Base-by-base conservation (phyloP, 2,113 vertebrate species). In the Pan paniscus region DNA sequence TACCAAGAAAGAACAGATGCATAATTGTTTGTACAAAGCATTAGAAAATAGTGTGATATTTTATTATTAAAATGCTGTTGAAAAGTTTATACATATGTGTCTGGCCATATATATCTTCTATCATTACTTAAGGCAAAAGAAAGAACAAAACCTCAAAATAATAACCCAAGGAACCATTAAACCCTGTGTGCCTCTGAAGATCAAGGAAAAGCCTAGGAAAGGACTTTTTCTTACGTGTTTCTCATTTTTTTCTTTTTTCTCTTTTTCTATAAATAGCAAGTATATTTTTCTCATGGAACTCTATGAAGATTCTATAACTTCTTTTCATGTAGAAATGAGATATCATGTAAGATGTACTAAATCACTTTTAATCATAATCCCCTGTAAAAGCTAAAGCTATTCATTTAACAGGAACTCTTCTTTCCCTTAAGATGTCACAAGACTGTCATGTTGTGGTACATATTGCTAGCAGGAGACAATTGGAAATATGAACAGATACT, bases 21-120 rank as follows among this genome's bases (percentile, higher is more conserved):
- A 0, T 93, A 98, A 98, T 98, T 98, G 96, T 98, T 98, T 98
- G 98, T 98, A 98, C 98, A 97, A 98, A 98, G 99, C 98, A 97
- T 99, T 99, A 99, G 99, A 99, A 99, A 99, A 99, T 99, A 99
- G 99, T 98, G 99, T 99, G 99, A 99, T 99, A 99, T 99, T 99
- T 99, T 99, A 99, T 99, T 99, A 98, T 99, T 99, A 99, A 99
- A 99, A 99, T 99, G 99, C 99, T 99, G 99, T 99, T 99, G 99
- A 99, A 99, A 99, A 99, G 99, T 99, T 99, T 99, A 99, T 99
- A 99, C 99, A 99, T 99, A 98, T 99, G 99, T 99, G 98, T 98
- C 99, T 99, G 99, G 99, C 99, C 99, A 99, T 99, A 99, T 99
- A 99, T 99, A 99, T 99, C 98, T 99, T 99, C 99, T 99, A 99